Evolutionary conservation across 2,113 vertebrate genomes (phyloP).

Genomic region (Emberiza fucata): DNA sequence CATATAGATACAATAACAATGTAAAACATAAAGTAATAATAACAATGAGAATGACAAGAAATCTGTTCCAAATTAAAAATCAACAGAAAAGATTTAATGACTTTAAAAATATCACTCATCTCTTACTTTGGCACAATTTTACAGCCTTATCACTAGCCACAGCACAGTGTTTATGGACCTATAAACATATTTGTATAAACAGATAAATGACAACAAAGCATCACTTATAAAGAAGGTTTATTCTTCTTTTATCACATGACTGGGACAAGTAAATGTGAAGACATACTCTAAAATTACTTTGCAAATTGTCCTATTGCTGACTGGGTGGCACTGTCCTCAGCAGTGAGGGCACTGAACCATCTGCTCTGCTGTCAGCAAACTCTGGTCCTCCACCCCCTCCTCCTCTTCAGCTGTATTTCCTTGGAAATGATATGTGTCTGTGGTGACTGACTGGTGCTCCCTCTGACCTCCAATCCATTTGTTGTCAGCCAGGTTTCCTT

Average conservation of each 20-base stretch:
- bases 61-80: not conserved
- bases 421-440: not conserved
- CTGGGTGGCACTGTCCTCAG: not conserved
- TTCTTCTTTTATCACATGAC: not conserved
- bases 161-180: not conserved
- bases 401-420: not conserved
- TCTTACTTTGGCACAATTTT: not conserved
- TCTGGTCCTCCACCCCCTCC: not conserved
- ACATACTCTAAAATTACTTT: not conserved
- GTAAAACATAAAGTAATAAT: not conserved
- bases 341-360: not conserved
- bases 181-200: not conserved
- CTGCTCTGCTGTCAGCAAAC: not conserved
- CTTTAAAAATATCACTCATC: not conserved
- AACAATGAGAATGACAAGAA: not conserved
- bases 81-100: not conserved
- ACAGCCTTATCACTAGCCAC: not conserved
- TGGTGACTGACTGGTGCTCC: not conserved
- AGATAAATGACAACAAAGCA: not conserved
- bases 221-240: not conserved
- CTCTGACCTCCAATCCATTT: not conserved
- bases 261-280: not conserved
- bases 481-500: not conserved
- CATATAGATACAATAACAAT: not conserved
- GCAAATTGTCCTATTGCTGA: not conserved